Percentiles rank a stretch among this genome's conserved stretches.
Conservation (phyloP, 2,797 vertebrate genomes). For the Argentina silus region DNA sequence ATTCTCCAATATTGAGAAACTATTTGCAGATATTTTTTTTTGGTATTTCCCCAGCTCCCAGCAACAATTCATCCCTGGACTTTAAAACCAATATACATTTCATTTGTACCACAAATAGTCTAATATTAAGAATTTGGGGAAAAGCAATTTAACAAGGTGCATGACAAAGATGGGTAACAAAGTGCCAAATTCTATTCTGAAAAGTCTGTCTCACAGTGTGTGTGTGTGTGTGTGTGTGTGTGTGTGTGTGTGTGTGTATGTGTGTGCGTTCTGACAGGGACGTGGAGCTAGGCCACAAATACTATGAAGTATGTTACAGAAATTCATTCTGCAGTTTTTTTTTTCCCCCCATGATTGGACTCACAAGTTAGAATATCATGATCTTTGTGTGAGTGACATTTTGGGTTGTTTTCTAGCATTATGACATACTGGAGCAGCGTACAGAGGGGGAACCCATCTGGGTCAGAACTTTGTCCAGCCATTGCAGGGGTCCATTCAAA, state of each 20-base stretch:
- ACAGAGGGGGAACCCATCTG: slow-evolving; percentile 99
- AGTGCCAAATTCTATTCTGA: slow-evolving; percentile 90
- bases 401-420: slow-evolving; percentile 65
- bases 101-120: slow-evolving; percentile 85
- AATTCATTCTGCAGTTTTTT: slow-evolving; percentile 77
- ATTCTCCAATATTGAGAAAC: slow-evolving; percentile 73
- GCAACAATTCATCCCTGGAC: slow-evolving; percentile 50
- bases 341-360: slow-evolving; percentile 55
- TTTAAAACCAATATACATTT: slow-evolving; percentile 84
- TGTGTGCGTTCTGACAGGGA: slow-evolving; percentile 49
- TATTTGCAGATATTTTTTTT: slow-evolving; percentile 77
- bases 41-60: slow-evolving; percentile 73
- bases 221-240: slow-evolving; percentile 39
- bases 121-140: slow-evolving; percentile 87
- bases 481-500: slow-evolving; percentile 96
- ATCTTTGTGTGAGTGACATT: slow-evolving; percentile 63
- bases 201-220: slow-evolving; percentile 70
- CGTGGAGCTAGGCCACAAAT: slow-evolving; percentile 82
- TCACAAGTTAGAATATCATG: slow-evolving; percentile 62
- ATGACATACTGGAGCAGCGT: slow-evolving; percentile 99
- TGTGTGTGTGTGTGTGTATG: slow-evolving; percentile 27
- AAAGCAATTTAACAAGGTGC: slow-evolving; percentile 94
- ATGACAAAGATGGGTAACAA: slow-evolving; percentile 93
- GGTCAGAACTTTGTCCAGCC: slow-evolving; percentile 99
- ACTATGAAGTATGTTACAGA: slow-evolving; percentile 82